phyloP scores from a whole-genome alignment of 1,140 invertebrate genomes.

The Sinella curviseta region DNA sequence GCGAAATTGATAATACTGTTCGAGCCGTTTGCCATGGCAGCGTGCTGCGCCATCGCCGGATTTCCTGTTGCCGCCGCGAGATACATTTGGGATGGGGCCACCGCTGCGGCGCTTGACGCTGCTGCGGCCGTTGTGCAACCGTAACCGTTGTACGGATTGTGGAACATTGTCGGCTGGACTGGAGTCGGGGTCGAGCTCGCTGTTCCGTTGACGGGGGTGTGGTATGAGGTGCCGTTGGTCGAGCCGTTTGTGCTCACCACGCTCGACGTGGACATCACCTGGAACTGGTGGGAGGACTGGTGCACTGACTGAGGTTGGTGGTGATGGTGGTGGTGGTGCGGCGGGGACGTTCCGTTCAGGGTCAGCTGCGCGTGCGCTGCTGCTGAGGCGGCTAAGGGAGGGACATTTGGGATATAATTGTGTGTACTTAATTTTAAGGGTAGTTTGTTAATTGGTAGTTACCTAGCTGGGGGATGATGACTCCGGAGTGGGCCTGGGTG shows the following conservation, averaged over 20 bases:
- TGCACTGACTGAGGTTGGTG: not conserved
- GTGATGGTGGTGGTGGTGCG: conserved; percentile 1
- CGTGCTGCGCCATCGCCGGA: no score
- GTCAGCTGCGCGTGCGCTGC: not conserved
- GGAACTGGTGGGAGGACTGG: not conserved
- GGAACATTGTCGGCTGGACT: not conserved
- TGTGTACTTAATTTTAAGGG: no score
- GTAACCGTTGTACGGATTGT: not conserved
- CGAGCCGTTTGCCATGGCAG: not conserved
- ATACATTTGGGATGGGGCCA: no score
- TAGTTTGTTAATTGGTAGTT: no score
- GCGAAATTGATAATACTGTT: not conserved
- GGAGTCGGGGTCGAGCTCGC: not conserved
- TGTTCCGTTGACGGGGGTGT: not conserved
- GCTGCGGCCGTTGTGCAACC: not conserved
- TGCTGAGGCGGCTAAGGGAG: not conserved
- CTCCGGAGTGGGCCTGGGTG: not conserved
- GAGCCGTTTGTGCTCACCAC: not conserved
- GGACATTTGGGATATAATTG: no score
- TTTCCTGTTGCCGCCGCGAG: no score
- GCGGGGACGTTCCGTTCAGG: not conserved
- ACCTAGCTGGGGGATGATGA: not conserved
- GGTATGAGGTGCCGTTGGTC: not conserved
- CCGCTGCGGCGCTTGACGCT: no score
- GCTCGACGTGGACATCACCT: not conserved